Conservation (phyloP, 2,797 vertebrate species). For the Myripristis jacobus region DNA sequence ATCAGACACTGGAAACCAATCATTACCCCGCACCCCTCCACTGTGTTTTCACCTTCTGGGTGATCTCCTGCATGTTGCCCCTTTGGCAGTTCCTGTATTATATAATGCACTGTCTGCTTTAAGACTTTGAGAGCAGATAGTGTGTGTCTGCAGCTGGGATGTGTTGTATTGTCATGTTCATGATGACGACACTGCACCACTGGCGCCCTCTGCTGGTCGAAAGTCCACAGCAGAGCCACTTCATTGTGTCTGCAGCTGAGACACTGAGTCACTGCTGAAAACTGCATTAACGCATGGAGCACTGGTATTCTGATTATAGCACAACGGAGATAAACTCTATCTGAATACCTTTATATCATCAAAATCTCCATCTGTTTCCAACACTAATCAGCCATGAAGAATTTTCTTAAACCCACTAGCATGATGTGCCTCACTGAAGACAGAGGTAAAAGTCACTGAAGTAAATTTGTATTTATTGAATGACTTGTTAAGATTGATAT, state of each 20-base stretch:
- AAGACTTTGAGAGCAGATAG: slow-evolving; percentile 30
- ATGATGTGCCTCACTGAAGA: too few relatives aligned
- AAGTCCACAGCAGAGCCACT: background rate
- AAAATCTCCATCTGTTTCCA: too few relatives aligned
- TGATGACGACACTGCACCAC: slow-evolving; percentile 19
- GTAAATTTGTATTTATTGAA: too few relatives aligned
- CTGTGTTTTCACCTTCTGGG: slow-evolving; percentile 49
- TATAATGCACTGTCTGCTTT: slow-evolving; percentile 15
- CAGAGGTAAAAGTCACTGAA: too few relatives aligned
- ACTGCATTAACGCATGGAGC: background rate
- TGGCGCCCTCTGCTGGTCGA: slow-evolving; percentile 75
- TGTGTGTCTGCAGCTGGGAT: slow-evolving; percentile 42
- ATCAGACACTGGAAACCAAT: slow-evolving; percentile 48
- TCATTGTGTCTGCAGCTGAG: background rate
- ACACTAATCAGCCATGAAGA: too few relatives aligned
- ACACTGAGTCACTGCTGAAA: background rate
- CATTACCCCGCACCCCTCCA: slow-evolving; percentile 21
- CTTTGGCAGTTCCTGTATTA: slow-evolving; percentile 25
- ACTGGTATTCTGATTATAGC: background rate
- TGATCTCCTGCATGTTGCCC: slow-evolving; percentile 68
- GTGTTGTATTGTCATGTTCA: slow-evolving; percentile 23
- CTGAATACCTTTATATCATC: too few relatives aligned
- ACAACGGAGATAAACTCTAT: too few relatives aligned
- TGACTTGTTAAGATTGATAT: too few relatives aligned
- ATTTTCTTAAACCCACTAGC: too few relatives aligned